Evolutionary conservation across 2,113 vertebrate genomes (phyloP).

Genomic region (Malurus elegans): DNA sequence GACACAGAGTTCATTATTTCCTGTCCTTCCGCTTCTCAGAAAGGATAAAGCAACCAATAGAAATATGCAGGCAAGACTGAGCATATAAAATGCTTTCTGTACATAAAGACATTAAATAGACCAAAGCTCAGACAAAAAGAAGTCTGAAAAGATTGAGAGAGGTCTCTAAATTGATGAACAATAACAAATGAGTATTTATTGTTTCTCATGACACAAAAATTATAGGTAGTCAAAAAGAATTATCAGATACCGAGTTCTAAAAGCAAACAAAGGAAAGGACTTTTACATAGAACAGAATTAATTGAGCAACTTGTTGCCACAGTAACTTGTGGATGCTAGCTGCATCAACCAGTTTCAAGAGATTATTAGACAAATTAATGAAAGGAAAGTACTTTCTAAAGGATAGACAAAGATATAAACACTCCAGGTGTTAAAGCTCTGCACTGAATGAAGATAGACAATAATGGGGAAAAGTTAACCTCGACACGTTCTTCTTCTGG

Average conservation of each 20-base stretch:
- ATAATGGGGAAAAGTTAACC: not conserved
- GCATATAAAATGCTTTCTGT: not conserved
- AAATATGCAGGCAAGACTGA: not conserved
- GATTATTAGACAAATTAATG: not conserved
- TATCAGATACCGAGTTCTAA: not conserved
- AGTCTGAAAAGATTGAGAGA: not conserved
- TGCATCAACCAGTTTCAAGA: not conserved
- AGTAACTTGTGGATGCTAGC: not conserved
- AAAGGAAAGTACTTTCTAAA: not conserved
- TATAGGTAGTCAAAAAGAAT: not conserved
- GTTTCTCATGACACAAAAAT: not conserved
- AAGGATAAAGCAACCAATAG: not conserved
- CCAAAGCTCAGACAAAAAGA: not conserved
- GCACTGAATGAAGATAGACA: not conserved
- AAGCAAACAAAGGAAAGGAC: not conserved
- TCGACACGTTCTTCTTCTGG: not conserved
- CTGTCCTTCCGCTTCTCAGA: not conserved
- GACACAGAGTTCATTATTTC: not conserved
- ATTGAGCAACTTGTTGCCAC: conserved; percentile 3
- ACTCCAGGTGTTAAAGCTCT: not conserved
- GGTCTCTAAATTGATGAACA: not conserved
- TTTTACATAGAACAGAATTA: not conserved
- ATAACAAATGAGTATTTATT: not conserved
- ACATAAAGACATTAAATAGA: not conserved
- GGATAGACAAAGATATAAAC: not conserved